These are phyloP conservation scores for Rhamnusium bicolor DNA, from an alignment of 2,888 invertebrate genomes.

Conservation along the genomic window DNA sequence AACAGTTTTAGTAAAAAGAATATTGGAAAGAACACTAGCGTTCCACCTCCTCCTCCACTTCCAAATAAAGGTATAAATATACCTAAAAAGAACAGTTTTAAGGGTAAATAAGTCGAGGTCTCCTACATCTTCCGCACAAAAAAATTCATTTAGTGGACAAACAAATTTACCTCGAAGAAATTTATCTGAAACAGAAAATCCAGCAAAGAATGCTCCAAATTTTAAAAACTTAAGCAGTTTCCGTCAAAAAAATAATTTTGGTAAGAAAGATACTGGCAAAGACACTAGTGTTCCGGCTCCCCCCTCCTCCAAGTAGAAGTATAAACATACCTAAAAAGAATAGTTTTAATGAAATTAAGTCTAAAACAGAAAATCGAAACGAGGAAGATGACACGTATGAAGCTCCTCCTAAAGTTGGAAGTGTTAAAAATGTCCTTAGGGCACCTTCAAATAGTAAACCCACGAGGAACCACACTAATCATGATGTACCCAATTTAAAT, in stretches of 20 bases:
- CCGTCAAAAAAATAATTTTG: background rate
- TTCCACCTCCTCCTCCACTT: background rate
- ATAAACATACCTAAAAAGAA: background rate
- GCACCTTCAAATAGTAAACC: background rate
- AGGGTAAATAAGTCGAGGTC: too few relatives aligned
- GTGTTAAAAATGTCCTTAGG: background rate
- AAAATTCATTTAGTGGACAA: too few relatives aligned
- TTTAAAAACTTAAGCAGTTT: background rate
- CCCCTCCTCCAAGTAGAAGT: background rate
- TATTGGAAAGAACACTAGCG: background rate
- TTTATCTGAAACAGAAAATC: background rate
- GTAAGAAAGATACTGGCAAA: background rate
- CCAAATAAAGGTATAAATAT: background rate
- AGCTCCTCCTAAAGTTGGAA: conserved; percentile 13
- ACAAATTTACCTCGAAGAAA: too few relatives aligned
- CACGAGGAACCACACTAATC: background rate
- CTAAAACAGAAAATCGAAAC: background rate
- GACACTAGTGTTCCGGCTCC: background rate
- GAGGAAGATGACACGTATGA: conserved; percentile 29
- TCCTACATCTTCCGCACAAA: too few relatives aligned
- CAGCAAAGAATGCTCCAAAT: too few relatives aligned
- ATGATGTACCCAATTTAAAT: background rate
- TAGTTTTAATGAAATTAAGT: too few relatives aligned
- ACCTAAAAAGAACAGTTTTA: background rate
- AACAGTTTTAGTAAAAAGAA: background rate